A percentile compares a stretch with the other conserved stretches of the same genome.
These are phyloP conservation scores for Oopsacas minuta DNA, from an alignment of 37 sponge, comb jelly and placozoan genomes.

Conservation along the genomic window DNA sequence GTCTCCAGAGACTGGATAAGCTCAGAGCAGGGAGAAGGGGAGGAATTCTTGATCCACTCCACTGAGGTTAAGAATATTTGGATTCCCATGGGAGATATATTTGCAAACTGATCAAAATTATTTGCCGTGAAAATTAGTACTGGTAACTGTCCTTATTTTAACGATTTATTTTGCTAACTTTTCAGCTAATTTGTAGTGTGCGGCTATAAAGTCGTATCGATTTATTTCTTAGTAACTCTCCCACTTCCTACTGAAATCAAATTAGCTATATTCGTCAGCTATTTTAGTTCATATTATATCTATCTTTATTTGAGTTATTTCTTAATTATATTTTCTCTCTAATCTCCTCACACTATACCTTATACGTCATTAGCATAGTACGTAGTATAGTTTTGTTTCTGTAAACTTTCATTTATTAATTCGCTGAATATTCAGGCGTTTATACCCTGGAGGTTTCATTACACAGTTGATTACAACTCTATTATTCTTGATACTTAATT, in stretches of 20 bases:
- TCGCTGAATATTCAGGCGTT: not conserved
- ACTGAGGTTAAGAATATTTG: constrained; percentile 88
- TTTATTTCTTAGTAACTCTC: not conserved
- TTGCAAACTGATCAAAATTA: constrained; percentile 60
- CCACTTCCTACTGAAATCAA: not conserved
- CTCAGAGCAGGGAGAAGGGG: constrained; percentile 58
- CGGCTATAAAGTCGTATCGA: not conserved
- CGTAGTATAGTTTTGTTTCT: not conserved
- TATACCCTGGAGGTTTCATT: not conserved
- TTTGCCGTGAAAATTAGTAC: not conserved
- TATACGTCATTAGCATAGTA: too few relatives aligned
- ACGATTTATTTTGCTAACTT: not conserved
- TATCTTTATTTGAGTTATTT: too few relatives aligned
- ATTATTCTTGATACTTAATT: not conserved
- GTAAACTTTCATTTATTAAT: not conserved
- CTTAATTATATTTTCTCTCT: not conserved
- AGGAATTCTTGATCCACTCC: constrained; percentile 50
- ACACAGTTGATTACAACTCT: not conserved
- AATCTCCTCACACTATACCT: too few relatives aligned
- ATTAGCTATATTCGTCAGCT: not conserved
- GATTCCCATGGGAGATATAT: constrained; percentile 93
- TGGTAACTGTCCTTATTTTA: not conserved
- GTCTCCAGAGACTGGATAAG: constrained; percentile 55
- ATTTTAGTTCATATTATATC: not conserved
- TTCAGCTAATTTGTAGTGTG: not conserved